phyloP scores from a whole-genome alignment of 2,888 invertebrate genomes.

The Hofmannophila pseudospretella region DNA sequence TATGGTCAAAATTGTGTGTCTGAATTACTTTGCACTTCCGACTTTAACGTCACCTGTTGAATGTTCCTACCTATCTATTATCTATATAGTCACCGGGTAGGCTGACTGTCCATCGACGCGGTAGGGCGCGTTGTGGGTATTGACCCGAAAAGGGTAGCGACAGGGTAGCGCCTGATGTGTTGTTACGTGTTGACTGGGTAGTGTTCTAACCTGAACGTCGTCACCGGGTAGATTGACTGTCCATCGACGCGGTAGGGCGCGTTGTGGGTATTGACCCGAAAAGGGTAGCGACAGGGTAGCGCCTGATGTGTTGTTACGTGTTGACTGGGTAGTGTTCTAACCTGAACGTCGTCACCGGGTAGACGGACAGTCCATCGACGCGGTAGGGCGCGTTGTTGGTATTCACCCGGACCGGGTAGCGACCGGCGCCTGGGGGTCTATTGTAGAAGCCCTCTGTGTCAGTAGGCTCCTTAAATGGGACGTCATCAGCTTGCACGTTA shows the following conservation, averaged over 20 bases:
- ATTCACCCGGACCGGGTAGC: slow-evolving; percentile 46
- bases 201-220: slow-evolving; percentile 9
- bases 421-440: slow-evolving; percentile 41
- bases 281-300: slow-evolving; percentile 49
- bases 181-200: too few relatives aligned
- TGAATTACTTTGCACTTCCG: too few relatives aligned
- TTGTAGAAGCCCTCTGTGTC: slow-evolving; percentile 62
- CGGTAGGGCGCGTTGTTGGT: slow-evolving; percentile 21
- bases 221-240: slow-evolving; percentile 18
- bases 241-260: slow-evolving; percentile 21
- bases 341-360: slow-evolving; percentile 13
- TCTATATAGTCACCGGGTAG: slow-evolving; percentile 16
- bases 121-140: slow-evolving; percentile 23
- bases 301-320: too few relatives aligned
- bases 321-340: too few relatives aligned
- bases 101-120: slow-evolving; percentile 18
- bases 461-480: slow-evolving; percentile 38
- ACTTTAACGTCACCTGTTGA: too few relatives aligned
- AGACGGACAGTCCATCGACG: slow-evolving; percentile 19
- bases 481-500: slow-evolving; percentile 35
- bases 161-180: too few relatives aligned
- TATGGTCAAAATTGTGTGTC: too few relatives aligned
- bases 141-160: slow-evolving; percentile 45
- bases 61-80: too few relatives aligned
- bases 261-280: slow-evolving; percentile 30